A percentile compares a stretch with the other conserved stretches of the same genome.
These are phyloP conservation scores for pig (Sus scrofa) DNA, from an alignment of 2,113 vertebrate genomes.

Conservation along the genomic window DNA sequence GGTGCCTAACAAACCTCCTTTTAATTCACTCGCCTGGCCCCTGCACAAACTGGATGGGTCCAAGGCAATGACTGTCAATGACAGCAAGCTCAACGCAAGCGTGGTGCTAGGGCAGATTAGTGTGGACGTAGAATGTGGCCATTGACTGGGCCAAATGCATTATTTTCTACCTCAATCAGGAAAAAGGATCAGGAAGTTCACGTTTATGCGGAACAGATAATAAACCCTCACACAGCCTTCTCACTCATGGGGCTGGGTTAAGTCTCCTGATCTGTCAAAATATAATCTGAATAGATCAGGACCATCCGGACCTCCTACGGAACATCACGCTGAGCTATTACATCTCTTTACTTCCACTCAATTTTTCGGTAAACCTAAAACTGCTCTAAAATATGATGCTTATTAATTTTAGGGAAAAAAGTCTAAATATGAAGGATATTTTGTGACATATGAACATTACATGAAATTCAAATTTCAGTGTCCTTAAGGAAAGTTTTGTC, in stretches of 20 bases:
- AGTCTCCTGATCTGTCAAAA: not conserved
- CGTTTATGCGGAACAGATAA: not conserved
- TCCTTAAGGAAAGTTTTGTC: not conserved
- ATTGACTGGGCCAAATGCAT: not conserved
- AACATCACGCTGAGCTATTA: not conserved
- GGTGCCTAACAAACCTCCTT: not conserved
- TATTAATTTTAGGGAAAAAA: not conserved
- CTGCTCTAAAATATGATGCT: not conserved
- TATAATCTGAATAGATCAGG: not conserved
- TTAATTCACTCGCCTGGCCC: not conserved
- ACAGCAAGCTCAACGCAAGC: not conserved
- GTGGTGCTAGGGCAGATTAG: not conserved
- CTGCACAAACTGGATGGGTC: not conserved
- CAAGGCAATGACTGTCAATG: not conserved
- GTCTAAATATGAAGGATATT: not conserved
- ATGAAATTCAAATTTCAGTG: slow-evolving; percentile 5
- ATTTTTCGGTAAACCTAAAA: not conserved
- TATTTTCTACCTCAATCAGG: not conserved
- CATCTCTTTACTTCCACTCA: not conserved
- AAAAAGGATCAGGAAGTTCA: not conserved
- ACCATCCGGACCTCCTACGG: not conserved
- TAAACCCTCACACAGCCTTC: not conserved
- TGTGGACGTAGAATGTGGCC: not conserved
- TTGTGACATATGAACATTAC: not conserved
- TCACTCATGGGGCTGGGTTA: not conserved